Evolutionary conservation across 2,797 vertebrate genomes (phyloP).

Genomic region (Gallirallus australis): DNA sequence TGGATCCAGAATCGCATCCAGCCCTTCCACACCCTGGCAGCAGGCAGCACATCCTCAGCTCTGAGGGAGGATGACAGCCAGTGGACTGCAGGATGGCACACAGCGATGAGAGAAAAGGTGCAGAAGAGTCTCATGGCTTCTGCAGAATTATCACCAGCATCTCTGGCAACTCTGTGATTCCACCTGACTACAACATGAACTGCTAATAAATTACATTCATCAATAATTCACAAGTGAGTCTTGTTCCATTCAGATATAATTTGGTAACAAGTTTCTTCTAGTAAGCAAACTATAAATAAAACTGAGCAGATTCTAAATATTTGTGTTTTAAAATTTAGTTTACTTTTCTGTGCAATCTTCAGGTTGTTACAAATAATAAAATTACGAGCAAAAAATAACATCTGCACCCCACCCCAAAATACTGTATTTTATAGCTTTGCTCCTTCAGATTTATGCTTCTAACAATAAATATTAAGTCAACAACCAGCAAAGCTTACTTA

Average conservation of each 20-base stretch:
- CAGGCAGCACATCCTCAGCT: background rate
- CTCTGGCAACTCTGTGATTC: background rate
- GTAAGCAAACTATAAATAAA: background rate
- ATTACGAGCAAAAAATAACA: background rate
- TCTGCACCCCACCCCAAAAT: background rate
- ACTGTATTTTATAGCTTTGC: background rate
- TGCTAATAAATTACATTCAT: background rate
- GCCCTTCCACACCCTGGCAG: background rate
- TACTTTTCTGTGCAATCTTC: background rate
- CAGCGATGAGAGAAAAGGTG: background rate
- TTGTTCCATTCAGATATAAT: background rate
- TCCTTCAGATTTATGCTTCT: background rate
- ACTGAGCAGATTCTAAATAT: background rate
- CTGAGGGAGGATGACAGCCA: background rate
- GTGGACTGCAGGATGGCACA: background rate
- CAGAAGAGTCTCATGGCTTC: background rate
- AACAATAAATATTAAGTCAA: slow-evolving; percentile 6
- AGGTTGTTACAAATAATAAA: background rate
- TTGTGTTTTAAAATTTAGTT: background rate
- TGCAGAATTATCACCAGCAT: background rate
- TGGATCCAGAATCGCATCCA: background rate
- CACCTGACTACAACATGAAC: background rate
- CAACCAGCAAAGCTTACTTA: background rate
- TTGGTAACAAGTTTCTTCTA: background rate
- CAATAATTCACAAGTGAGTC: background rate